A percentile compares a stretch with the other conserved stretches of the same genome.
These are phyloP conservation scores for Lepidurus apus DNA, from an alignment of 1,140 invertebrate species.

Conservation along the genomic window DNA sequence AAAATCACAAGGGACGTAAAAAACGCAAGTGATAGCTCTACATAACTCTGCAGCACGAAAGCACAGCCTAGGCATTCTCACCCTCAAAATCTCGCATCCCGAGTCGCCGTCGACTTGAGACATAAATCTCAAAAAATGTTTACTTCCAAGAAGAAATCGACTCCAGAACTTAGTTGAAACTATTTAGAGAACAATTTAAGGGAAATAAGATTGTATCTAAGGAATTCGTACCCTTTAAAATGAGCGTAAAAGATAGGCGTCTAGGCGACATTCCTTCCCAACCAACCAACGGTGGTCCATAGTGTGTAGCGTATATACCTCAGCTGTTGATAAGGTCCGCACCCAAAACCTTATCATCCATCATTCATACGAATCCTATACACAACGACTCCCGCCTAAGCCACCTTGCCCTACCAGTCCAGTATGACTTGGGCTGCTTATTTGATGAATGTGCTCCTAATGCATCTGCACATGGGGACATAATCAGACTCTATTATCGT, in stretches of 20 bases:
- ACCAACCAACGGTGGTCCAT: neutral
- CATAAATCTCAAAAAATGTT: too few relatives aligned
- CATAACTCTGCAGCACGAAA: too few relatives aligned
- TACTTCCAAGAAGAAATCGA: too few relatives aligned
- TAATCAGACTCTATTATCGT: neutral
- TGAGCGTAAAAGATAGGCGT: neutral
- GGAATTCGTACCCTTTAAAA: too few relatives aligned
- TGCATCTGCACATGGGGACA: constrained; percentile 5
- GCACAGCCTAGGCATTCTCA: too few relatives aligned
- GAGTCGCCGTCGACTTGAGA: too few relatives aligned
- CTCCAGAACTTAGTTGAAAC: too few relatives aligned
- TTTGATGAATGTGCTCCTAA: neutral
- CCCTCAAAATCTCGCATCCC: too few relatives aligned
- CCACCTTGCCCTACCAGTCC: neutral
- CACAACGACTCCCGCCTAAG: neutral
- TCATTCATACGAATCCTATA: neutral
- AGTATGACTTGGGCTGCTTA: neutral
- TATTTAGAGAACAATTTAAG: too few relatives aligned
- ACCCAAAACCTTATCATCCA: neutral
- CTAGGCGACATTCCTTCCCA: neutral
- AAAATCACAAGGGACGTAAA: neutral
- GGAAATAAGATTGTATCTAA: too few relatives aligned
- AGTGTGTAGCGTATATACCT: neutral
- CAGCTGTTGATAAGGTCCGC: constrained; percentile 11
- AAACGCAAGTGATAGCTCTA: neutral